These are phyloP conservation scores for Oppia nitens DNA, from an alignment of 1,140 invertebrate genomes.

Conservation along the genomic window DNA sequence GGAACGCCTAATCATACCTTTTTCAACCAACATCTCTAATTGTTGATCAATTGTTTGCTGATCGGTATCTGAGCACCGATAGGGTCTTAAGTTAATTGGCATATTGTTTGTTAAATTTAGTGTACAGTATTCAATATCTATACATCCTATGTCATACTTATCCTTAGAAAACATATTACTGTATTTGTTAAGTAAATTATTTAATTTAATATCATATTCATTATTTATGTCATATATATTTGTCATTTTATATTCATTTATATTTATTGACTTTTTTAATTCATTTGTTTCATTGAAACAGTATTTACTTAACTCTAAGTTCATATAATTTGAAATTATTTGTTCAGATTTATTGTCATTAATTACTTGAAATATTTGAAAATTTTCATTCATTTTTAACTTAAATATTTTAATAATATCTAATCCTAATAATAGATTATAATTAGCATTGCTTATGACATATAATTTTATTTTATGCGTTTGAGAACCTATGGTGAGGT, in stretches of 20 bases:
- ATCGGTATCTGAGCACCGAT: slow-evolving; percentile 3
- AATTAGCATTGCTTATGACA: not conserved
- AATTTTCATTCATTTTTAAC: not conserved
- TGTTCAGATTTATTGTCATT: not conserved
- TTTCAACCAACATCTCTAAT: slow-evolving; percentile 5
- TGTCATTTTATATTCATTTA: not conserved
- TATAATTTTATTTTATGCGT: not conserved
- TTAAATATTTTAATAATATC: not conserved
- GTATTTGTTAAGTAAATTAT: not conserved
- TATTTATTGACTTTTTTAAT: not conserved
- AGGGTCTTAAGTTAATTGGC: slow-evolving; percentile 8
- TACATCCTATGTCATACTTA: not conserved
- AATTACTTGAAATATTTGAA: not conserved
- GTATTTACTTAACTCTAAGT: not conserved
- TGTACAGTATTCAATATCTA: not conserved
- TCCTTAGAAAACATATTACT: not conserved
- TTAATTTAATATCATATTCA: not conserved
- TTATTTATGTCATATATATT: not conserved
- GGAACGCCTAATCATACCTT: slow-evolving; percentile 6
- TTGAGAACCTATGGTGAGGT: not conserved
- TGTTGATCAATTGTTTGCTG: slow-evolving; percentile 7
- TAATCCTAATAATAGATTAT: not conserved
- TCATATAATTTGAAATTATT: not conserved
- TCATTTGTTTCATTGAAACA: not conserved
- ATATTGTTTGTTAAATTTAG: slow-evolving; percentile 3